A percentile compares a stretch with the other conserved stretches of the same genome.
Evolutionary conservation across 1,140 invertebrate genomes (phyloP).

Genomic region (Ceratoteleas bidentatus): DNA sequence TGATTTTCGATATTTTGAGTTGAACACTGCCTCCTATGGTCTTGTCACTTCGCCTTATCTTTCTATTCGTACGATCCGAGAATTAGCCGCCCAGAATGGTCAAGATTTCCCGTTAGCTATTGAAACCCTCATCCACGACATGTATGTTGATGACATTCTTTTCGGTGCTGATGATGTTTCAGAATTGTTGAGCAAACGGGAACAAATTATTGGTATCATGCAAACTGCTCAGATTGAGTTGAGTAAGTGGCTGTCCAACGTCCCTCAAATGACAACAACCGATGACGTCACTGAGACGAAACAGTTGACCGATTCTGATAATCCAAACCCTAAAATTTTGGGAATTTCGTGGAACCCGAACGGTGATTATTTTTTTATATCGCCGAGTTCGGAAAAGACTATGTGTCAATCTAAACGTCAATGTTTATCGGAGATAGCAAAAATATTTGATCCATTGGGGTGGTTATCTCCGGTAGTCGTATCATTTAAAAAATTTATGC

Average conservation of each 20-base stretch:
- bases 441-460: slow-evolving; percentile 10
- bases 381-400: no score
- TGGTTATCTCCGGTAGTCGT: background rate
- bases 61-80: background rate
- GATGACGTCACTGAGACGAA: background rate
- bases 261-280: background rate
- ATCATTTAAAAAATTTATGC: slow-evolving; percentile 9
- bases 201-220: background rate
- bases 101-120: background rate
- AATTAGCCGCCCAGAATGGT: background rate
- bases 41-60: background rate
- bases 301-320: background rate
- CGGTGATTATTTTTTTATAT: slow-evolving; percentile 6
- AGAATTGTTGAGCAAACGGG: no score
- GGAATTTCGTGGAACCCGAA: slow-evolving; percentile 10
- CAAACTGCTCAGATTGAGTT: background rate
- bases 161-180: no score
- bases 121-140: background rate
- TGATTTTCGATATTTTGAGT: slow-evolving; percentile 13
- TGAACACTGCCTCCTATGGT: background rate
- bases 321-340: slow-evolving; percentile 17
- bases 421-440: background rate
- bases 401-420: background rate
- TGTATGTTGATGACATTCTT: background rate
- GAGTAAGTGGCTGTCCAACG: slow-evolving; percentile 6